These are phyloP conservation scores for Pampusana beccarii DNA, from an alignment of 2,113 vertebrate species.

Conservation along the genomic window DNA sequence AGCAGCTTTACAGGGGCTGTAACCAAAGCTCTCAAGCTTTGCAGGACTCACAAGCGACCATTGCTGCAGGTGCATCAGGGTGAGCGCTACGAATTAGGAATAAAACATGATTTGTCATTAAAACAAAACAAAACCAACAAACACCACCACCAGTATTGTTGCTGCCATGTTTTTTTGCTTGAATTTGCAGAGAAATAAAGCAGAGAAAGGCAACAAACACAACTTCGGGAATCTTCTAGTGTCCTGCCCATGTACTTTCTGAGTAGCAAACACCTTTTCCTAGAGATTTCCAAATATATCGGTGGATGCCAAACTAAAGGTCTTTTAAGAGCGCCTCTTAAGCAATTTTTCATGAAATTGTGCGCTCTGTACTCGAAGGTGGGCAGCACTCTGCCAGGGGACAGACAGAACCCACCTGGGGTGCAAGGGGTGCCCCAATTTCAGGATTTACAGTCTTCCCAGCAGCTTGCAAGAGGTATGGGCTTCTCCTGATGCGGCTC, in stretches of 20 bases:
- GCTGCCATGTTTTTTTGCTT: neutral
- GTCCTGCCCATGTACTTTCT: neutral
- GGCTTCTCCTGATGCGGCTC: neutral
- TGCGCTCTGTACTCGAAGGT: accelerated
- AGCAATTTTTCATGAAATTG: neutral
- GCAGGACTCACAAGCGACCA: neutral
- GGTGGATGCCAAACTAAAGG: neutral
- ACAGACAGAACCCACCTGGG: neutral
- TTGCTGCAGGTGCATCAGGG: slow-evolving; percentile 23
- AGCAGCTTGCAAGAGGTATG: neutral
- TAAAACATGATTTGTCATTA: neutral
- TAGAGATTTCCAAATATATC: neutral
- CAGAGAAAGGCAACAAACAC: neutral
- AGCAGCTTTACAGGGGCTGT: slow-evolving; percentile 12
- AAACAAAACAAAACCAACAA: neutral
- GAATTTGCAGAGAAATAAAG: neutral
- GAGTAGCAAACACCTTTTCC: neutral
- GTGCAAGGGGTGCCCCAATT: neutral
- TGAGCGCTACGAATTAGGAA: neutral
- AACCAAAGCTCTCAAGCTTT: slow-evolving; percentile 1
- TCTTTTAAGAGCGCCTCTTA: neutral
- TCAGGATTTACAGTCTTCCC: neutral
- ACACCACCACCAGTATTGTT: neutral
- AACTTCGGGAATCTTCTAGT: neutral
- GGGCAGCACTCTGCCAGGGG: neutral